Conservation (phyloP, 2,797 vertebrate species). For the Muscicapa striata region DNA sequence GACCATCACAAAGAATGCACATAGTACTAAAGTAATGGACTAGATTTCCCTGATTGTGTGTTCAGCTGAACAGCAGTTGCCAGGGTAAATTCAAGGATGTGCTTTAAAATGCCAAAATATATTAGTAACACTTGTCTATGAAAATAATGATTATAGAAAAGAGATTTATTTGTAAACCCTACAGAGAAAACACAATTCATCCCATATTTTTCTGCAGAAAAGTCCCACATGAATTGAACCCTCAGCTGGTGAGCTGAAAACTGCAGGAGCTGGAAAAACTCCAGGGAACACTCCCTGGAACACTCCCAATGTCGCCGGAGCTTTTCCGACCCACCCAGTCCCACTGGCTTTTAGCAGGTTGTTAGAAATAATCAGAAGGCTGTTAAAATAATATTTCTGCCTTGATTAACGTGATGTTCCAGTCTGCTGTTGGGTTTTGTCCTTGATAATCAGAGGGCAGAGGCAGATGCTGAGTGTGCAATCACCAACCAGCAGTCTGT, state of each 20-base stretch:
- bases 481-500: neutral
- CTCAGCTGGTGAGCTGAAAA: neutral
- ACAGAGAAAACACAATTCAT: constrained; percentile 28
- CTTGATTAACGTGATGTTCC: constrained; percentile 28
- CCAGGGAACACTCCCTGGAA: neutral
- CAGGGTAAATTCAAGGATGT: constrained; percentile 30
- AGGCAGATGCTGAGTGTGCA: neutral
- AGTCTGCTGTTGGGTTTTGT: neutral
- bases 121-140: neutral
- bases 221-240: neutral
- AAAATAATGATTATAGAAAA: constrained; percentile 33
- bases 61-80: constrained; percentile 6
- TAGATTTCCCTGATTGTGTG: neutral
- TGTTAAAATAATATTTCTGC: constrained; percentile 48
- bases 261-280: neutral
- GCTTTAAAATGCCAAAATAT: constrained; percentile 25
- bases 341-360: constrained; percentile 36
- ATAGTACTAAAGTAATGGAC: neutral
- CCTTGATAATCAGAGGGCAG: neutral
- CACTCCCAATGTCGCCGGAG: neutral
- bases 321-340: neutral
- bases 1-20: constrained; percentile 5
- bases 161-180: constrained; percentile 33
- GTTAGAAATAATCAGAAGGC: constrained; percentile 36
- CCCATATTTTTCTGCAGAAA: neutral